Evolutionary conservation across 2,797 vertebrate species (phyloP).

Genomic region (Enteromius unitaeniatus): DNA sequence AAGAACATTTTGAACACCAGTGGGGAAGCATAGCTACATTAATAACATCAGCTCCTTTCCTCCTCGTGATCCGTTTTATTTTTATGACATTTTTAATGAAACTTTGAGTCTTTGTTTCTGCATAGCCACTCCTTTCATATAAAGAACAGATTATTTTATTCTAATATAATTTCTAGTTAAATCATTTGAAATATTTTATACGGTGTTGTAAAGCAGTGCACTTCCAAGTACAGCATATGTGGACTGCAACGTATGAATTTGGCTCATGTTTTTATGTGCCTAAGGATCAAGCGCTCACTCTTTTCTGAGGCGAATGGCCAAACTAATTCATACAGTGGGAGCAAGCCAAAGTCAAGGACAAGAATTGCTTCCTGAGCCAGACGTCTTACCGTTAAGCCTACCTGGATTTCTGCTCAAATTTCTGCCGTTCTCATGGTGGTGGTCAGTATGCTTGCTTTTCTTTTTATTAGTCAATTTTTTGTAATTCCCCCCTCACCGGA

Average conservation of each 20-base stretch:
- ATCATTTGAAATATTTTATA: slow-evolving; percentile 7
- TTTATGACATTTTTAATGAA: slow-evolving; percentile 56
- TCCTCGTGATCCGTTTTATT: background rate
- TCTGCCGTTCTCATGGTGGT: background rate
- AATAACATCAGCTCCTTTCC: slow-evolving; percentile 45
- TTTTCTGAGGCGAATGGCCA: slow-evolving; percentile 36
- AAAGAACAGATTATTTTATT: background rate
- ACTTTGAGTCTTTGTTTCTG: slow-evolving; percentile 38
- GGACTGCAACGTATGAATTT: background rate
- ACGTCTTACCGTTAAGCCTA: slow-evolving; percentile 36
- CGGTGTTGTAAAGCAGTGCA: slow-evolving; percentile 13
- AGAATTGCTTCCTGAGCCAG: slow-evolving; percentile 44
- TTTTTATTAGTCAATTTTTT: slow-evolving; percentile 26
- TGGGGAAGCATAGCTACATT: slow-evolving; percentile 3
- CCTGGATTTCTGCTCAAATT: slow-evolving; percentile 29
- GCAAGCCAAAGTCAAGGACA: slow-evolving; percentile 50
- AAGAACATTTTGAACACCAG: slow-evolving; percentile 21
- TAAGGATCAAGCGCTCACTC: slow-evolving; percentile 17
- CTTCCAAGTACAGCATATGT: slow-evolving; percentile 14
- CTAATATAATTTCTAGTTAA: background rate
- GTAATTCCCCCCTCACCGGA: background rate
- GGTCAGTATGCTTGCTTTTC: slow-evolving; percentile 9
- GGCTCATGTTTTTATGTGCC: slow-evolving; percentile 29
- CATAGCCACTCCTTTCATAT: slow-evolving; percentile 23
- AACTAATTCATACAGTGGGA: slow-evolving; percentile 30